Base-by-base conservation (phyloP, 92 coral and sea anemone species). In the Heteractis magnifica region DNA sequence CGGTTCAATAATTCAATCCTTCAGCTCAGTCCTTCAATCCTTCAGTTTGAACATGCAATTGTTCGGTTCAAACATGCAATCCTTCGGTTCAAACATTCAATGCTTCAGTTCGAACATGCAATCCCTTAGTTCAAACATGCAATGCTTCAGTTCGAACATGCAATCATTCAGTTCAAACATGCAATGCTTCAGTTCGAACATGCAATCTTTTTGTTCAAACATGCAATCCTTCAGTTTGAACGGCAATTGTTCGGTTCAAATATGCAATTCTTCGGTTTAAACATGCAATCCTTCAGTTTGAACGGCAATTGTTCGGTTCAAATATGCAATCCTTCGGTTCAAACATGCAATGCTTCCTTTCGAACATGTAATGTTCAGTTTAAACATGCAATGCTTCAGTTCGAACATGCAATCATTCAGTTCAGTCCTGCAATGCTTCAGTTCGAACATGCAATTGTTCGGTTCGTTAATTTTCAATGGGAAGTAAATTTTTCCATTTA, bases 381-480 rank as follows among this genome's bases (percentile, higher is more conserved):
- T 55, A 60, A 14, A 3, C 68, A 14, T 60, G 20, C 68, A 60
- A 60, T 60, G 3, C 68, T 60, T 60, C 68, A 2, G 68, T 60
- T 60, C 68, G n/a, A 60, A 15, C 68, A 14, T 60, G 68, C 68
- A 60, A 60, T 60, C 14, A 0, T 73, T 73, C 56, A 10, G 77
- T 73, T 73, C 77, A 48, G 4, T 0, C 56, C 0, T 73, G n/a
- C 44, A 73, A 73, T 73, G 15, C 77, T 73, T 73, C 77, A 6
- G 77, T 73, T 73, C 77, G 41, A 73, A 9, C 77, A 41, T 73
- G 18, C 77, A 73, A 49, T 73, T 19, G 55, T 73, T 73, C 56
- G 19, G 56, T 60, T 71, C 76, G n/a, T n/a, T n/a, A n/a, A n/a
- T n/a, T n/a, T n/a, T n/a, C n/a, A n/a, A n/a, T n/a, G n/a, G n/a